Base-by-base conservation (phyloP, 2,797 vertebrate genomes). In the Sitta carolinensis region DNA sequence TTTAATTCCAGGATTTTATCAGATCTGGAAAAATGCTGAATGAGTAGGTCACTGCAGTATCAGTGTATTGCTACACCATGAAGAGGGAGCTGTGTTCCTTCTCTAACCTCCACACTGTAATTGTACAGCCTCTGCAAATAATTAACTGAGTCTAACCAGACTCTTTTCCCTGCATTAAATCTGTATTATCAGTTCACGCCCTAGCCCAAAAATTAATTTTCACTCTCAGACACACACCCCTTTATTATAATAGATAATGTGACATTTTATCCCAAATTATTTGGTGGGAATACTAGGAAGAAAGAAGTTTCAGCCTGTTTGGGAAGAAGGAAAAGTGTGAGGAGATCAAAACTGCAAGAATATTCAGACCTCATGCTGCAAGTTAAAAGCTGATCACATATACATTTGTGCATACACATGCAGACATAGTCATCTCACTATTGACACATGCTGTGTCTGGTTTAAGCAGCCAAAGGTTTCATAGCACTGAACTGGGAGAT, bases 21-120 rank as follows among this genome's bases (percentile, higher is more conserved):
- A 94, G 95, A 94, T 94, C 54, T 72, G 72, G 25, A 92, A 97
- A 85, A 95, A 94, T 89, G 90, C 78, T 95, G 68, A 89, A 89
- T 2, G 16, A 84, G n/a, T 86, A 17, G 30, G 50, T 76, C 5
- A 0, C 51, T 87, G 42, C 26, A 64, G 18, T 79, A 87, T 57
- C 73, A 85, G 48, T 43, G 29, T 78, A 55, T 32, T 84, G 67
- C 25, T 89, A 34, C 54, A 63, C 64, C 20, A 30, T 16, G 13
- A 92, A 77, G 38, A 61, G 58, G 64, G 38, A 87, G 40, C 34
- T 75, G 50, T 83, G 50, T 54, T 92, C 61, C 52, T n/a, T 77
- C 34, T 64, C 40, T 48, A 47, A 79, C 18, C n/a, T 70, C 14
- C 16, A 38, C 0, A 0, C 16, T 58, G 7, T 57, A 90, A 84